These are phyloP conservation scores for Camponotus pennsylvanicus DNA, from an alignment of 1,140 invertebrate species.

Conservation along the genomic window DNA sequence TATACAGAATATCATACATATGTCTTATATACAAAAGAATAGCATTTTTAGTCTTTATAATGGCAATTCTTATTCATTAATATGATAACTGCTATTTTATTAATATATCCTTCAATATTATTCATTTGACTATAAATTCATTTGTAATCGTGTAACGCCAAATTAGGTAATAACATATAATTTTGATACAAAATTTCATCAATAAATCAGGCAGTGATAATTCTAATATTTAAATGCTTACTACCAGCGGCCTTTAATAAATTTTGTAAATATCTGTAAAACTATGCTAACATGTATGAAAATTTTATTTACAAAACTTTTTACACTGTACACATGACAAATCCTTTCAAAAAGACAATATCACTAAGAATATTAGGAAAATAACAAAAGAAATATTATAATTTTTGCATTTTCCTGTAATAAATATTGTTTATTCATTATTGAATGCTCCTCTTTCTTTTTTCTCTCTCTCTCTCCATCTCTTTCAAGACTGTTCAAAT, in stretches of 20 bases:
- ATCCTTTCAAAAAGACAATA: constrained; percentile 60
- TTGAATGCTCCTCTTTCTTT: neutral
- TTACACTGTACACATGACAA: constrained; percentile 75
- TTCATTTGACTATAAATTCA: constrained; percentile 62
- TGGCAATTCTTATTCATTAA: constrained; percentile 60
- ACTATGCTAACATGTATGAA: constrained; percentile 70
- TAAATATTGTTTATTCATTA: constrained; percentile 31
- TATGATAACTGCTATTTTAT: constrained; percentile 52
- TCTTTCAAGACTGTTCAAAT: no score
- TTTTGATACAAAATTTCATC: constrained; percentile 61
- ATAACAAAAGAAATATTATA: constrained; percentile 51
- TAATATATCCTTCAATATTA: constrained; percentile 63
- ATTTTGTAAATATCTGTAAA: constrained; percentile 69
- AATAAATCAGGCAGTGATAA: constrained; percentile 77
- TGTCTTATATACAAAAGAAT: constrained; percentile 71
- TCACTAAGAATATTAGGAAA: constrained; percentile 38
- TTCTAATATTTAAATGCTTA: constrained; percentile 73
- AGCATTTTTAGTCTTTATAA: constrained; percentile 62
- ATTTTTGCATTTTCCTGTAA: constrained; percentile 14
- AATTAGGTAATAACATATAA: constrained; percentile 68
- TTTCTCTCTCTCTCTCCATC: no score
- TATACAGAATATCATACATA: constrained; percentile 67
- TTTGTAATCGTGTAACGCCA: constrained; percentile 48
- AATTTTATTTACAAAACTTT: constrained; percentile 79
- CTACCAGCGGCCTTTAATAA: constrained; percentile 64